Evolutionary conservation across 2,797 vertebrate genomes (phyloP), one percentile per base, ranked within the genome.

Genomic region (Emydoidea blandingii): DNA sequence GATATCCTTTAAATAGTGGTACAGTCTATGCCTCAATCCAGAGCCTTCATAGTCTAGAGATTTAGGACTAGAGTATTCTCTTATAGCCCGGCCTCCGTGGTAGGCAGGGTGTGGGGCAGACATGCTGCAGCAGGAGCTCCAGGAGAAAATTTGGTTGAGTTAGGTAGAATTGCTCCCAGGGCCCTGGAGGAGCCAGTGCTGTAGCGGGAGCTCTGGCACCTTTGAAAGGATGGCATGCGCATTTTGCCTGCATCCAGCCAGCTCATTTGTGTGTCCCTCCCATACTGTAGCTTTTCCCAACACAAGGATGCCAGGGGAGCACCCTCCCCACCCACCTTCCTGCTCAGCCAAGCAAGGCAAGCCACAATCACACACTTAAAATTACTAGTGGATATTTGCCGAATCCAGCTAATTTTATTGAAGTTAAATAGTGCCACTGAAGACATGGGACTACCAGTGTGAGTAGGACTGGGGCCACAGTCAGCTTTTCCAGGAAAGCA

Each of bases 401-500:
- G 31, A 31, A 37, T 4, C 23, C 82, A 88, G 65, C 87, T 68
- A 3, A 0, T 91, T 68, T 68, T 4, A 0, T 52, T 87, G 80
- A 65, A 65, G 49, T 2, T 5, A 1, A 11, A 53, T 62, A 65
- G 2, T n/a, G 53, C 50, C 53, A 37, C 87, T 34, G 74, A 76
- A 83, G 92, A 92, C 74, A 82, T 80, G 81, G 86, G 68, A 53
- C 74, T 37, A 5, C 41, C 0, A 0, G 4, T 21, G 44, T 41
- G 53, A 86, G 57, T 83, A 86, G 44, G 23, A 78, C n/a, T 62
- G 15, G 78, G 92, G 59, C 68, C n/a, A 91, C 85, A 0, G 31
- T 47, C 27, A 85, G 7, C 23, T 87, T 91, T 92, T 72, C 72
- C 59, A 90, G 89, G 52, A 84, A 81, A 88, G 1, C 1, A 0